Evolutionary conservation across 2,888 invertebrate species (phyloP).

Genomic region (Microchrysa polita): DNA sequence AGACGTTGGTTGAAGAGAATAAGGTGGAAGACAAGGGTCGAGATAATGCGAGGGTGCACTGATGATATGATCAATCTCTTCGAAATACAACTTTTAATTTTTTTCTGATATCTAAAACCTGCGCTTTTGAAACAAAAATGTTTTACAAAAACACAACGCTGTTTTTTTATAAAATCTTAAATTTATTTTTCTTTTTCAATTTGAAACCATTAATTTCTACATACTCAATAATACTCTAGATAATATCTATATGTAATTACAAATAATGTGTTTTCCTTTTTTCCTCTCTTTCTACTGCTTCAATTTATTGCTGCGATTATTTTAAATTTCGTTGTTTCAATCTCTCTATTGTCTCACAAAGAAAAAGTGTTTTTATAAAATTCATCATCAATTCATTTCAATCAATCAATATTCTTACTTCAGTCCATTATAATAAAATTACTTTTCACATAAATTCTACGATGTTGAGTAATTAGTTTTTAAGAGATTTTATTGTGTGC

Average conservation of each 20-base stretch:
- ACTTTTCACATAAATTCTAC: constrained; percentile 6
- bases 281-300: constrained; percentile 8
- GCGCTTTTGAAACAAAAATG: too few species aligned
- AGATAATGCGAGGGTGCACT: too few species aligned
- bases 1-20: too few species aligned
- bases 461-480: constrained; percentile 15
- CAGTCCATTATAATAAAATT: constrained; percentile 45
- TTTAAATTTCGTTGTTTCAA: constrained; percentile 12
- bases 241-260: constrained; percentile 40
- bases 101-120: too few species aligned
- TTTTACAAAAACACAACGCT: neutral
- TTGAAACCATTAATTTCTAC: constrained; percentile 39
- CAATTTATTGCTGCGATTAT: constrained; percentile 6
- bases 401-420: neutral
- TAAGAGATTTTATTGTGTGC: neutral
- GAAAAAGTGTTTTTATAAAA: constrained; percentile 16
- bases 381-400: constrained; percentile 10
- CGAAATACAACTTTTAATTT: too few species aligned
- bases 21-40: too few species aligned
- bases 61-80: too few species aligned
- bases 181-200: constrained; percentile 41
- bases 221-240: constrained; percentile 44
- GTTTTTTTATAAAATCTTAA: constrained; percentile 42
- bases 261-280: constrained; percentile 17
- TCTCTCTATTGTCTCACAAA: constrained; percentile 16